These are phyloP conservation scores for Mythimna albipuncta DNA, from an alignment of 2,888 invertebrate genomes.

Conservation along the genomic window DNA sequence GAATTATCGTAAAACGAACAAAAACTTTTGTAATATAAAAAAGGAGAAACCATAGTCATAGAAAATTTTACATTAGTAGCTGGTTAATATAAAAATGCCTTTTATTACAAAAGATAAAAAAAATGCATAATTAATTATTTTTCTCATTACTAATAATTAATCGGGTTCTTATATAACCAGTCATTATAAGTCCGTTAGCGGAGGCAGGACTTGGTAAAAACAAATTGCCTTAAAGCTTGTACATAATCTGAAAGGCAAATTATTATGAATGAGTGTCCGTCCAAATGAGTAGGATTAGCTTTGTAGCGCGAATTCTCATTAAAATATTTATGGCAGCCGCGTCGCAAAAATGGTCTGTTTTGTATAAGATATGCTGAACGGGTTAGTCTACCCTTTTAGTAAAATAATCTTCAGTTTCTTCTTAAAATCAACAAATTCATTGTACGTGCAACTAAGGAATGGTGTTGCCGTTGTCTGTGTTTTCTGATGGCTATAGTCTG, in stretches of 20 bases:
- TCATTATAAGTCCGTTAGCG: slow-evolving; percentile 44
- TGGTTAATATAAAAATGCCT: slow-evolving; percentile 3
- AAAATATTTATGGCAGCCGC: slow-evolving; percentile 77
- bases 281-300: slow-evolving; percentile 78
- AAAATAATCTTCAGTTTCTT: background rate
- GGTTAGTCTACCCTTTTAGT: slow-evolving; percentile 21
- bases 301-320: slow-evolving; percentile 73
- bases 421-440: background rate
- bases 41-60: slow-evolving; percentile 2
- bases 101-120: slow-evolving; percentile 17
- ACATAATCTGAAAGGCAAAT: slow-evolving; percentile 75
- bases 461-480: too few species aligned
- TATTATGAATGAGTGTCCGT: slow-evolving; percentile 74
- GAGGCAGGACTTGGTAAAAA: slow-evolving; percentile 50
- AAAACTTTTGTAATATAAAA: slow-evolving; percentile 33
- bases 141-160: slow-evolving; percentile 17
- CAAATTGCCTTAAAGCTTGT: slow-evolving; percentile 70
- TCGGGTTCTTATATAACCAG: slow-evolving; percentile 9
- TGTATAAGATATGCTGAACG: slow-evolving; percentile 52
- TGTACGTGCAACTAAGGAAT: too few species aligned
- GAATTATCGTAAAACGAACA: slow-evolving; percentile 38
- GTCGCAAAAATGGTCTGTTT: slow-evolving; percentile 68
- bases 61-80: background rate
- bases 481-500: too few species aligned
- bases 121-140: background rate